A percentile compares a stretch with the other conserved stretches of the same genome.
These are phyloP conservation scores for Tetramorium bicarinatum DNA, from an alignment of 2,888 invertebrate species.

Conservation along the genomic window DNA sequence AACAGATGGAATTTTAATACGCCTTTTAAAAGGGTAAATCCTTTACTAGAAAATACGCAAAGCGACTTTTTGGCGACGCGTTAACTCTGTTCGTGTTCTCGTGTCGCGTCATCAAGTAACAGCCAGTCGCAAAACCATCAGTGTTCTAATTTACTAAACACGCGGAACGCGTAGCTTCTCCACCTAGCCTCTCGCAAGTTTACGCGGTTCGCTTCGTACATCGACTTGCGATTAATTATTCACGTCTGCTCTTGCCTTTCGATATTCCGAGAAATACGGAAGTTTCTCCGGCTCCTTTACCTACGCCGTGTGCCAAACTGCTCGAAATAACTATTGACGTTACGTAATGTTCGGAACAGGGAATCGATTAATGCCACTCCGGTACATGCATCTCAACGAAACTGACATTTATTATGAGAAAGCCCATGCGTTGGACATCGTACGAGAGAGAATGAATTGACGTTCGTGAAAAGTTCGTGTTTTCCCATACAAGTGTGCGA, in stretches of 20 bases:
- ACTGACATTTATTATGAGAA: conserved; percentile 44
- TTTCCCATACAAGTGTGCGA: neutral
- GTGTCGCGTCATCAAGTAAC: neutral
- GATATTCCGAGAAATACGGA: conserved; percentile 45
- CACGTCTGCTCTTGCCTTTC: conserved; percentile 25
- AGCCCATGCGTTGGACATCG: conserved; percentile 15
- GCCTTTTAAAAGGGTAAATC: neutral
- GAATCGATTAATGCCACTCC: conserved; percentile 42
- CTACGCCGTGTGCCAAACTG: neutral
- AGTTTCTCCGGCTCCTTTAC: conserved; percentile 39
- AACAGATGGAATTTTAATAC: conserved; percentile 38
- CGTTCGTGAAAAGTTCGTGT: neutral
- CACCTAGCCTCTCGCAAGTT: conserved; percentile 6
- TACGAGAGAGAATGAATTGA: conserved; percentile 15
- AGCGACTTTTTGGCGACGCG: neutral
- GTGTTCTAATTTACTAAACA: conserved; percentile 47
- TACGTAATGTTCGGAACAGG: conserved; percentile 28
- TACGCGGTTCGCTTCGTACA: conserved; percentile 17
- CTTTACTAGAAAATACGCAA: neutral
- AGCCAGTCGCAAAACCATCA: neutral
- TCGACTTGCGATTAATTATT: conserved; percentile 47
- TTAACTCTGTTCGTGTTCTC: conserved; percentile 9
- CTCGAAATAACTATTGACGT: conserved; percentile 36
- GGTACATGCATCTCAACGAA: neutral
- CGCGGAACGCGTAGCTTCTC: neutral